A percentile compares a stretch with the other conserved stretches of the same genome.
Evolutionary conservation across 2,797 vertebrate genomes (phyloP).

Genomic region (Poecilia picta): DNA sequence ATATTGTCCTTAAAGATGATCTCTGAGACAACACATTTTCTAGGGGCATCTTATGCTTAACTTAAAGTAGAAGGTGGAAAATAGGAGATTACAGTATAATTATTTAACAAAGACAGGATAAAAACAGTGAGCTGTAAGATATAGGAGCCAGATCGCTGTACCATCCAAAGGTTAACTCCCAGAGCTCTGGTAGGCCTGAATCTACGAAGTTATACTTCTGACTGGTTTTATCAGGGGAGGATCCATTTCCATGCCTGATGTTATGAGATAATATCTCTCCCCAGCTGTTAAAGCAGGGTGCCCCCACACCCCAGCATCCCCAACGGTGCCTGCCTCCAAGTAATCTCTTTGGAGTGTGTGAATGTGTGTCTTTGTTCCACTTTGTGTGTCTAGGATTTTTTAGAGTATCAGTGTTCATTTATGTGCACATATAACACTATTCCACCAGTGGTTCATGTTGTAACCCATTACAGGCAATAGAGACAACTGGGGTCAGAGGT

Average conservation of each 20-base stretch:
- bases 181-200: conserved; percentile 50
- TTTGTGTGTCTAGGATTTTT: conserved; percentile 16
- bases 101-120: background rate
- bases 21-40: background rate
- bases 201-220: conserved; percentile 61
- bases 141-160: conserved; percentile 51
- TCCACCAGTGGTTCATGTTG: conserved; percentile 47
- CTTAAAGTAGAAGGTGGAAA: background rate
- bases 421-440: conserved; percentile 31
- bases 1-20: background rate
- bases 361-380: conserved; percentile 15
- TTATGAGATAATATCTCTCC: conserved; percentile 78
- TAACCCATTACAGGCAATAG: conserved; percentile 64
- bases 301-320: conserved; percentile 70
- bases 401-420: conserved; percentile 45
- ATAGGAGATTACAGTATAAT: conserved; percentile 6
- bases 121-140: conserved; percentile 31
- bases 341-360: conserved; percentile 44
- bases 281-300: conserved; percentile 81
- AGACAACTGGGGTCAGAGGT: conserved; percentile 69
- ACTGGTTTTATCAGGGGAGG: conserved; percentile 75
- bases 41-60: background rate
- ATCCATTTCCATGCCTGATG: conserved; percentile 75
- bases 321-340: conserved; percentile 55
- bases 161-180: conserved; percentile 48